Base-by-base conservation (phyloP, 2,113 vertebrate species). In the Amia ocellicauda region DNA sequence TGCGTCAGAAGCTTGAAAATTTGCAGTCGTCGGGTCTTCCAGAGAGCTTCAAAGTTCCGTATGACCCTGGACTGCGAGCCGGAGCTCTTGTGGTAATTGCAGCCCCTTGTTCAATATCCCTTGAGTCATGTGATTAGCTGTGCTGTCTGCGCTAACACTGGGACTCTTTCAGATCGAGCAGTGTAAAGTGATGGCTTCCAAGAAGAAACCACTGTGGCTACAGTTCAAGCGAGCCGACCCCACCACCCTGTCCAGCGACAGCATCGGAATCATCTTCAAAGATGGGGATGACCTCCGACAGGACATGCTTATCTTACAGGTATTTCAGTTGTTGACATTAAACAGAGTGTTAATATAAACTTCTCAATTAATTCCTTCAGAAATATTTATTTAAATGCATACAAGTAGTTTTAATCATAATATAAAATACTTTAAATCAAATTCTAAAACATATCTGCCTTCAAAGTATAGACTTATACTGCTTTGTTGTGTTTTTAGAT, bases 271-370 rank as follows among this genome's bases (percentile, higher is more conserved):
- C 63, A 98, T 99, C 74, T 99, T 99, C 78, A 99, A 99, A 73
- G 93, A 99, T 0, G 97, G 97, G 0, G 97, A 99, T 8, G 97
- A 99, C 74, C 89, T 99, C 28, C 88, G 97, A 0, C 97, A 99
- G 82, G 96, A 99, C 66, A 99, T 99, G 97, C 89, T 99, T 28
- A 99, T 99, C 83, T 89, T 99, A 70, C 97, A 99, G 93, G 97
- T 96, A 81, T 8, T 59, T 3, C 24, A 26, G 3, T 17, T 5
- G 45, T 5, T 47, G n/a, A 16, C 43, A 3, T 47, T 47, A 47
- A n/a, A 5, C n/a, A n/a, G n/a, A 47, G 14, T 1, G n/a, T n/a
- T 5, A 47, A 47, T 5, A 19, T 17, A 4, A 16, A 47, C 14
- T n/a, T 13, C 1, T n/a, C n/a, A n/a, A n/a, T n/a, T n/a, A n/a